Conservation (phyloP, 2,113 vertebrate genomes). For the Delphinus delphis region DNA sequence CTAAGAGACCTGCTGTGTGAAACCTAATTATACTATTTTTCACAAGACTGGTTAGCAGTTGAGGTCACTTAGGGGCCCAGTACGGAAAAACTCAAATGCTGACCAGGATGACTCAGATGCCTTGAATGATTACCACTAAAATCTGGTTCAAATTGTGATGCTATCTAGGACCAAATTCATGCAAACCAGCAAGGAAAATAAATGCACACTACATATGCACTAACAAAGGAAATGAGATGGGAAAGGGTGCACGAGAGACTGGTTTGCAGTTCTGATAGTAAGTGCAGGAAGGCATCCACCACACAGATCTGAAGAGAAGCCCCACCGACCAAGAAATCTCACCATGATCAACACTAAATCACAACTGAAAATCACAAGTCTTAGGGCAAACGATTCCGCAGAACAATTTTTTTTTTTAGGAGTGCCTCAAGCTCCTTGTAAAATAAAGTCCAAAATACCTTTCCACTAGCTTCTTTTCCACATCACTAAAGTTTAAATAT, state of each 20-base stretch:
- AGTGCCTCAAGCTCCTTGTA: neutral
- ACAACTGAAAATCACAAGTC: neutral
- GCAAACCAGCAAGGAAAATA: neutral
- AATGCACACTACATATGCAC: neutral
- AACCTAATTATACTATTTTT: neutral
- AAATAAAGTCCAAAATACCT: neutral
- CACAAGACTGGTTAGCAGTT: neutral
- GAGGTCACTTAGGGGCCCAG: neutral
- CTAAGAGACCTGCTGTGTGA: neutral
- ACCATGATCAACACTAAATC: neutral
- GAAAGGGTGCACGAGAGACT: neutral
- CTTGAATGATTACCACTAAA: neutral
- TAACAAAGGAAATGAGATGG: neutral
- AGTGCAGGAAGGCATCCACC: neutral
- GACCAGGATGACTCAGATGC: neutral
- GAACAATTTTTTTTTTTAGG: neutral
- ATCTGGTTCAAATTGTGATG: neutral
- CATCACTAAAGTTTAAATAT: neutral
- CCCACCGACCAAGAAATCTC: neutral
- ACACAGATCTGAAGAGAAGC: neutral
- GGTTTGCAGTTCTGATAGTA: neutral
- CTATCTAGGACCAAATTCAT: neutral
- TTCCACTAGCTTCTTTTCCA: neutral
- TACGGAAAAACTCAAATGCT: neutral
- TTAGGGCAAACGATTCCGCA: neutral